A percentile compares a stretch with the other conserved stretches of the same genome.
Conservation (phyloP, 2,113 vertebrate genomes). For the Tyrannus savana region DNA sequence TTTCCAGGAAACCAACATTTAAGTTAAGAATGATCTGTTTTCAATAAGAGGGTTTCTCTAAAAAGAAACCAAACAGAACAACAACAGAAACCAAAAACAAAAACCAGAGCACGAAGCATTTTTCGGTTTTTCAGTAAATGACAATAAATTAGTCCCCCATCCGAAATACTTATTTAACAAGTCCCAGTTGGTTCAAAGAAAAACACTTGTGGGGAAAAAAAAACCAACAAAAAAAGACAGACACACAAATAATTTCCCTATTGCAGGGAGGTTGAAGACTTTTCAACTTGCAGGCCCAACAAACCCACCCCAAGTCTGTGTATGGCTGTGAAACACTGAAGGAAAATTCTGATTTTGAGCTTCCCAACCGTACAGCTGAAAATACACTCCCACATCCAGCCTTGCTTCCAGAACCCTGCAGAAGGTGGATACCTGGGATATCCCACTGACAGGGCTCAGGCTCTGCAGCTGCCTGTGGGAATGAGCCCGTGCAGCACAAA, state of each 20-base stretch:
- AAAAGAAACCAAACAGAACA: not conserved
- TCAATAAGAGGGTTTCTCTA: not conserved
- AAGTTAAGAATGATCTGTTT: constrained; percentile 6
- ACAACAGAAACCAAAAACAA: not conserved
- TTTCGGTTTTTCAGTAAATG: not conserved
- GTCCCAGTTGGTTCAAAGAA: not conserved
- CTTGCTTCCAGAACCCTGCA: not conserved
- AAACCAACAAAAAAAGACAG: not conserved
- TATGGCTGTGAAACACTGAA: not conserved
- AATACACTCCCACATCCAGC: not conserved
- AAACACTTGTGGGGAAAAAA: not conserved
- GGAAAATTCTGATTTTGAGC: not conserved
- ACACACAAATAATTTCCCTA: not conserved
- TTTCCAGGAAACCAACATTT: constrained; percentile 1
- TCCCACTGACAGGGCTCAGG: not conserved
- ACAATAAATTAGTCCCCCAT: not conserved
- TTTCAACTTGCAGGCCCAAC: not conserved
- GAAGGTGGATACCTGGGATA: not conserved
- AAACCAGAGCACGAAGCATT: not conserved
- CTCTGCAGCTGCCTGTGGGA: not conserved
- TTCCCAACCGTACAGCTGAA: not conserved
- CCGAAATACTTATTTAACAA: not conserved
- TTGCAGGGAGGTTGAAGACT: not conserved
- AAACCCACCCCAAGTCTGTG: not conserved
- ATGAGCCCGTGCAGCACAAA: not conserved